phyloP scores from a whole-genome alignment of 2,113 vertebrate species.

The Recurvirostra avosetta region DNA sequence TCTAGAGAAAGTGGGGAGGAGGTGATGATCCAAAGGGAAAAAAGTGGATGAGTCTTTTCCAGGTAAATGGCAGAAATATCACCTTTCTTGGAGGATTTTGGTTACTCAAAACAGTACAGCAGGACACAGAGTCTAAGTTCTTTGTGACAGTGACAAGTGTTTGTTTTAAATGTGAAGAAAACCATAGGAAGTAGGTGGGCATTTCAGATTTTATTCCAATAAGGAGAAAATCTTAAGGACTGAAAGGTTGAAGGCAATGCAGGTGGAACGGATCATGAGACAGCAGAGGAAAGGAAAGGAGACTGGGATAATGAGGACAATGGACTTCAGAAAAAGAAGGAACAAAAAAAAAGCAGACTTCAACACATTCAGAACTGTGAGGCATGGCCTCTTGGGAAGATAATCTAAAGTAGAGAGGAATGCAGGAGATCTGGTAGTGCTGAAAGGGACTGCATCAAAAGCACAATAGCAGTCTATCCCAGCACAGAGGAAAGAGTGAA shows the following conservation, averaged over 20 bases:
- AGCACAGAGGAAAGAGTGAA: neutral
- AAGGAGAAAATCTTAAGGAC: neutral
- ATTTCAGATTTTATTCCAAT: neutral
- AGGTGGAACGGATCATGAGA: neutral
- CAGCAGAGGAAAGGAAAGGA: neutral
- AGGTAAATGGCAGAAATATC: neutral
- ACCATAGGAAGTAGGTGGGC: neutral
- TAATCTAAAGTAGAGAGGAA: neutral
- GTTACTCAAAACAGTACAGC: neutral
- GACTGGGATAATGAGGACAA: neutral
- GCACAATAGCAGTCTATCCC: neutral
- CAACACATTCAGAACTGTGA: neutral
- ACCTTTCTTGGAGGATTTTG: neutral
- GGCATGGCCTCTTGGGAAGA: neutral
- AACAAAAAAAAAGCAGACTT: neutral
- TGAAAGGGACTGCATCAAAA: neutral
- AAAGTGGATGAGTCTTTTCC: neutral
- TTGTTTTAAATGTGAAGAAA: neutral
- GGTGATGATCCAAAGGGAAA: neutral
- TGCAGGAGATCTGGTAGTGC: neutral
- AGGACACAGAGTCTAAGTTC: neutral
- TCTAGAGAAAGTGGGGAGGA: neutral
- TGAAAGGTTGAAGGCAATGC: neutral
- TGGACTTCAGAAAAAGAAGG: neutral
- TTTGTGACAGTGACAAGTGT: neutral